Evolutionary conservation across 2,888 invertebrate species (phyloP), one percentile per base, ranked within the genome.

Genomic region (Abscondita cerata): DNA sequence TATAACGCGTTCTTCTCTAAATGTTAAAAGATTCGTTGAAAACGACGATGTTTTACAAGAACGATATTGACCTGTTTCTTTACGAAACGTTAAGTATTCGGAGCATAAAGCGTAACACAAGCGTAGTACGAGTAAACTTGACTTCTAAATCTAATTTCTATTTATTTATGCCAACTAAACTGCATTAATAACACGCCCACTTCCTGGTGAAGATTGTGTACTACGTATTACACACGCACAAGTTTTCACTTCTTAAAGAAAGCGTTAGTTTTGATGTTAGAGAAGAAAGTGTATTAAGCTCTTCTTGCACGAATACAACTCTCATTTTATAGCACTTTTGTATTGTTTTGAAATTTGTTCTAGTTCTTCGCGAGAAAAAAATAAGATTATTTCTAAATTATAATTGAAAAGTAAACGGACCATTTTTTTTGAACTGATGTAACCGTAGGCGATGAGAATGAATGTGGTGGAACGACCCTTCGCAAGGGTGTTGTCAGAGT

Each of bases 71-170:
- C 62, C 58, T 44, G 53, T 50, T 62, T 62, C 46, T 46, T 40
- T 38, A 55, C 33, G 38, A 50, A 54, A 62, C 40, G 50, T 53
- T 62, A 62, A 59, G 53, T 54, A 59, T 31, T 38, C 46, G 58
- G 53, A 62, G 54, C 62, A 50, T 52, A 62, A 58, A 64, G 55
- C 60, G 55, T 59, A 57, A 64, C 56, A 52, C 47, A 46, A 53
- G 46, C 53, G 52, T 59, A 50, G 52, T 53, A 50, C 53, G 52
- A 60, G 64, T 64, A 60, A 64, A 64, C 64, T 64, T 64, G 64
- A 64, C 64, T 64, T 60, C 59, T 57, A 64, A 60, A 54, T 64
- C 64, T 64, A 64, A 64, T 64, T 64, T 64, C 64, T 60, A 64
- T 59, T 64, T 64, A 60, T 64, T 60, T 64, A 62, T 62, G 59